Base-by-base conservation (phyloP, 2,113 vertebrate genomes). In the Platysternon megacephalum region DNA sequence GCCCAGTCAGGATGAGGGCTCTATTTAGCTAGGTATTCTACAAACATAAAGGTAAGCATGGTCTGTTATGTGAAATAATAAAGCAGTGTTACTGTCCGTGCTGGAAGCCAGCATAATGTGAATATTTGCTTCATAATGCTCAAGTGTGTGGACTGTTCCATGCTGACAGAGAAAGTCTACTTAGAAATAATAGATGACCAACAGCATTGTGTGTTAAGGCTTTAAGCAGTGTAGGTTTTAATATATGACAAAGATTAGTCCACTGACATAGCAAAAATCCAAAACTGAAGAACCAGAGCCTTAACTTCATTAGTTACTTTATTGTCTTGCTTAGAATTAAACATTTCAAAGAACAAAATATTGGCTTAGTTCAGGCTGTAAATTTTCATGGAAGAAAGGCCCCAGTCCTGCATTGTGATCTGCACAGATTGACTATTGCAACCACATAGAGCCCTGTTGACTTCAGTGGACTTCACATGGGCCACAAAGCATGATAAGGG, bases 271-370 rank as follows among this genome's bases (percentile, higher is more conserved):
- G 35, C 17, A n/a, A 17, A 68, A n/a, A 68, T n/a, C 35, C 61
- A 68, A 9, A 17, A n/a, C 61, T 68, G 35, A n/a, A 68, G 8
- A 72, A 5, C 10, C 17, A 72, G 8, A 72, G 19, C n/a, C 81
- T 78, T 89, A 11, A 0, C 74, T 83, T 88, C 0, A 0, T 79
- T 91, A 5, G 3, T 22, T 80, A 11, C 8, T 44, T 89, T 44
- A 7, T 82, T 93, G 22, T 86, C 22, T 4, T 39, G 86, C 8
- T 2, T 13, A 1, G 46, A 76, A 39, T 46, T 82, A 68, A 95
- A 79, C 93, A 35, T 53, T 90, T 39, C 24, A 46, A 80, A 82
- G 17, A 61, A 39, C 14, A 49, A 5, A 3, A 87, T 35, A 2
- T 76, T 89, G 6, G 14, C 55, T 26, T 39, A 35, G 46, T 7